Evolutionary conservation across 2,888 invertebrate genomes (phyloP).

Genomic region (Shargacucullia verbasci): DNA sequence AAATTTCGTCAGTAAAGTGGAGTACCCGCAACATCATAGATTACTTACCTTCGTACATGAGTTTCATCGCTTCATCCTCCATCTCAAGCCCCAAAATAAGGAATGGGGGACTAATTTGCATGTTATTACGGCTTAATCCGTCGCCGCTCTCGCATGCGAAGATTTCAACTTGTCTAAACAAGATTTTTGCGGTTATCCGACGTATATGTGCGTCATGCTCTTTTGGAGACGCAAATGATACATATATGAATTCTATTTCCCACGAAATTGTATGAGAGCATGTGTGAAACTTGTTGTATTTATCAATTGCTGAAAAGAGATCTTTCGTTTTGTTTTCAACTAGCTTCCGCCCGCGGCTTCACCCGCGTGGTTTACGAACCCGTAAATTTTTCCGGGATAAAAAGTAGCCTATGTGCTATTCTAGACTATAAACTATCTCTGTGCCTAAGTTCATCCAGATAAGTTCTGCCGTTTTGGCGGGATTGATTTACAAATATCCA

Average conservation of each 20-base stretch:
- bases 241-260: conserved; percentile 14
- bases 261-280: background rate
- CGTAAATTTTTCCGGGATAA: no score
- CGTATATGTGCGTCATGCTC: conserved; percentile 18
- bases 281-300: background rate
- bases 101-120: conserved; percentile 78
- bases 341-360: no score
- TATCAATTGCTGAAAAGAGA: no score
- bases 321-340: no score
- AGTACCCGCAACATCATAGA: no score
- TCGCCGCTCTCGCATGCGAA: conserved; percentile 63
- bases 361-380: no score
- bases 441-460: no score
- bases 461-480: no score
- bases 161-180: conserved; percentile 65
- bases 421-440: no score
- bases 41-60: background rate
- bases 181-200: conserved; percentile 62
- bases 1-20: no score
- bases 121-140: conserved; percentile 80
- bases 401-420: no score
- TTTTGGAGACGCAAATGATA: conserved; percentile 18
- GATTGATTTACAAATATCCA: no score
- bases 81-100: conserved; percentile 53
- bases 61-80: conserved; percentile 43